Percentiles rank a stretch among this genome's conserved stretches.
Evolutionary conservation across 1,140 invertebrate genomes (phyloP).

Genomic region (Elysia chlorotica): DNA sequence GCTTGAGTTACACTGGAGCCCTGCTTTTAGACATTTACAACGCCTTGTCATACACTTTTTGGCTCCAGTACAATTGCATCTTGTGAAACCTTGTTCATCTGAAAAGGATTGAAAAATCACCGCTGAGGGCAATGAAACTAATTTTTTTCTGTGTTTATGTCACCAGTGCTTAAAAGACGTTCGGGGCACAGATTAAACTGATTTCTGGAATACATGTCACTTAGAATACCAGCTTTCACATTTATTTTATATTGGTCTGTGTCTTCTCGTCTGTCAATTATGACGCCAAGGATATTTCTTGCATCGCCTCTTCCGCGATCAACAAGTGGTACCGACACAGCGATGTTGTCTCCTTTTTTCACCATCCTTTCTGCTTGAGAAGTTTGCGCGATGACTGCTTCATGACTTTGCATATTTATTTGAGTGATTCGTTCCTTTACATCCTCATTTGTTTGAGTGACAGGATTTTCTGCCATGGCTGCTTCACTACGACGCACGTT

Average conservation of each 20-base stretch:
- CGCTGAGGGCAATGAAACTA: conserved; percentile 1
- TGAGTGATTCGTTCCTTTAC: too few relatives aligned
- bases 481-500: not conserved
- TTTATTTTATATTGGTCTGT: conserved; percentile 1
- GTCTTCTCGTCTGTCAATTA: conserved; percentile 8
- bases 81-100: not conserved
- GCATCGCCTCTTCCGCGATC: not conserved
- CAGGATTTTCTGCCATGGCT: too few relatives aligned
- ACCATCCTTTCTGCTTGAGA: not conserved
- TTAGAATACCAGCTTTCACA: conserved; percentile 7
- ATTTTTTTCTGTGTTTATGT: conserved; percentile 6
- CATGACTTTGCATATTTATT: too few relatives aligned
- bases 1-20: conserved; percentile 2
- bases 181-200: conserved; percentile 12
- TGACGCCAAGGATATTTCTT: not conserved
- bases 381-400: not conserved
- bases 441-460: too few relatives aligned
- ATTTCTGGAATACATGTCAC: conserved; percentile 11
- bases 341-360: not conserved
- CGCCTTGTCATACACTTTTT: not conserved
- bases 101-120: conserved; percentile 1
- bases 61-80: not conserved
- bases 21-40: conserved; percentile 2
- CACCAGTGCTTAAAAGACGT: not conserved
- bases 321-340: not conserved